phyloP scores from a whole-genome alignment of 2,113 vertebrate species.

The Thunnus maccoyii region DNA sequence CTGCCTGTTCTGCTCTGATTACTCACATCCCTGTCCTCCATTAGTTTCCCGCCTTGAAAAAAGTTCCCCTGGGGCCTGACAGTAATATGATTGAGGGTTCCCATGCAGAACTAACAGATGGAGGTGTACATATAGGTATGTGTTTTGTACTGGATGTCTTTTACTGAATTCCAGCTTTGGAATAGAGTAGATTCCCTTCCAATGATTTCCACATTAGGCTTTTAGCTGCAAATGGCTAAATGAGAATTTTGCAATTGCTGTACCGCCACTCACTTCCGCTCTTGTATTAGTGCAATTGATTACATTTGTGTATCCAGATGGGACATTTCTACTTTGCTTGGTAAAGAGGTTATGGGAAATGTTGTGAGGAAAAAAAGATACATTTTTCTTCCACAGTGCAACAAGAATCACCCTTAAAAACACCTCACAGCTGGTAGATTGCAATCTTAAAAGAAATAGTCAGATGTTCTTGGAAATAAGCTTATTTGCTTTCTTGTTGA shows the following conservation, averaged over 20 bases:
- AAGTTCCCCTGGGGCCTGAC: constrained; percentile 52
- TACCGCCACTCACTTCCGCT: constrained; percentile 25
- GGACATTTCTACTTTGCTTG: constrained; percentile 4
- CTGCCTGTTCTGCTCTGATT: constrained; percentile 85
- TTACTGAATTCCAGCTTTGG: constrained; percentile 34
- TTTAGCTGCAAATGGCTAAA: constrained; percentile 35
- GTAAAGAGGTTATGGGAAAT: constrained; percentile 19
- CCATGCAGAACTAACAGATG: constrained; percentile 73
- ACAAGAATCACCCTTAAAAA: neutral
- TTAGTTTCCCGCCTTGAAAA: constrained; percentile 77
- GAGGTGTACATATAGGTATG: constrained; percentile 61
- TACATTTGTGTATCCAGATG: constrained; percentile 27
- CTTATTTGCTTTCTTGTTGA: neutral
- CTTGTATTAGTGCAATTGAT: constrained; percentile 4
- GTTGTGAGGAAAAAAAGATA: neutral
- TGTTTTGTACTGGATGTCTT: constrained; percentile 45
- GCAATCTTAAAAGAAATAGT: constrained; percentile 8
- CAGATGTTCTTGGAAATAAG: neutral
- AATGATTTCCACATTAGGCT: constrained; percentile 20
- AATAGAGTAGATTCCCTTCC: constrained; percentile 22
- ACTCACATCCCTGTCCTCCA: constrained; percentile 81
- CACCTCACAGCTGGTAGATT: neutral
- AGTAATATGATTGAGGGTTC: constrained; percentile 71
- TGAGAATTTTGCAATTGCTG: constrained; percentile 27
- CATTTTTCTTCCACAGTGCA: neutral